phyloP scores from a whole-genome alignment of 2,888 invertebrate genomes.

The Spodoptera exigua region DNA sequence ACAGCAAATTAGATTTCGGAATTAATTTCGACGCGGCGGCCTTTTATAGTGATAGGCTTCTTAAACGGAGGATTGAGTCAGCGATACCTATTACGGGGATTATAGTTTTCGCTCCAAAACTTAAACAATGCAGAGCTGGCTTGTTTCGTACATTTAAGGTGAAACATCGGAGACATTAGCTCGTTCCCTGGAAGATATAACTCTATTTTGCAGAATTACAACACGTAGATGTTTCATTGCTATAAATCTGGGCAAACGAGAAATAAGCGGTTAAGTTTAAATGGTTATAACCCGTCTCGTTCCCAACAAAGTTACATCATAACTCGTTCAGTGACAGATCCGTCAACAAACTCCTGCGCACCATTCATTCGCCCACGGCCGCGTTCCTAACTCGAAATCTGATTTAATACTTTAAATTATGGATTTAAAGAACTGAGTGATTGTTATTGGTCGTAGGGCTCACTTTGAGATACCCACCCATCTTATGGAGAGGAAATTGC shows the following conservation, averaged over 20 bases:
- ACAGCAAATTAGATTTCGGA: conserved; percentile 27
- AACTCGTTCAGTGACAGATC: conserved; percentile 80
- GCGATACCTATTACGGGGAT: conserved; percentile 24
- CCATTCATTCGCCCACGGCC: conserved; percentile 82
- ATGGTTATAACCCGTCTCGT: conserved; percentile 49
- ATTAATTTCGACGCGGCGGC: conserved; percentile 12
- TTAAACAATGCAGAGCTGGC: conserved; percentile 24
- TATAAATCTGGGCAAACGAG: conserved; percentile 31
- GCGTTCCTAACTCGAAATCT: conserved; percentile 54
- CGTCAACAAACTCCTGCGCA: conserved; percentile 80
- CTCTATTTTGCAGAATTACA: conserved; percentile 13
- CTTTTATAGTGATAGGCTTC: conserved; percentile 32
- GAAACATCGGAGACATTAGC: conserved; percentile 9
- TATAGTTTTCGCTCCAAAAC: conserved; percentile 46
- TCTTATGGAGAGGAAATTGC: conserved; percentile 5
- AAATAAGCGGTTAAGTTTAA: conserved; percentile 37
- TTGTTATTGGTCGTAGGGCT: conserved; percentile 23
- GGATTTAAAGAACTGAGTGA: conserved; percentile 23
- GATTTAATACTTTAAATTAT: conserved; percentile 55
- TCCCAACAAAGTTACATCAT: conserved; percentile 81
- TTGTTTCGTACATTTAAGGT: conserved; percentile 14
- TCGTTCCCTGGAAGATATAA: conserved; percentile 11
- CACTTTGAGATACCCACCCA: conserved; percentile 12
- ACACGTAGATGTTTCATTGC: conserved; percentile 6
- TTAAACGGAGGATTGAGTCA: conserved; percentile 38